Evolutionary conservation across 2,113 vertebrate species (phyloP).

Genomic region (Percina caprodes): DNA sequence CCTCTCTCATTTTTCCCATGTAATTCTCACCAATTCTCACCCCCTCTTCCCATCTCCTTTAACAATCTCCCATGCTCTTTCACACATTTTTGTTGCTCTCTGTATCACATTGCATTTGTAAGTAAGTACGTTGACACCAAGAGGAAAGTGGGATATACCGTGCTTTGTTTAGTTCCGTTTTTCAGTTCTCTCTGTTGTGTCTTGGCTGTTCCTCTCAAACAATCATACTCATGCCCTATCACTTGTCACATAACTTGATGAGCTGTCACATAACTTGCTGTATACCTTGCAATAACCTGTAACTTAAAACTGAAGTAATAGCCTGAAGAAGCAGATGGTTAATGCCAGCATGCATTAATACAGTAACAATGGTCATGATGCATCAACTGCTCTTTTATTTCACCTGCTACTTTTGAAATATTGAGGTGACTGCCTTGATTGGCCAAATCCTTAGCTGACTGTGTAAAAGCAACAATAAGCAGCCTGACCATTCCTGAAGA

Average conservation of each 20-base stretch:
- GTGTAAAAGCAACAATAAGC: background rate
- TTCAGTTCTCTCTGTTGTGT: no score
- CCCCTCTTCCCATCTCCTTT: constrained; percentile 45
- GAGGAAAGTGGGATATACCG: background rate
- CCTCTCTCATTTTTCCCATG: constrained; percentile 31
- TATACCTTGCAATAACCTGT: constrained; percentile 34
- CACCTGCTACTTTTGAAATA: background rate
- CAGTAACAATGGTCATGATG: background rate
- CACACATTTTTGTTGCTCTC: constrained; percentile 54
- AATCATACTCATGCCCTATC: background rate
- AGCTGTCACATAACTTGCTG: constrained; percentile 17
- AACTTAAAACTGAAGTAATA: constrained; percentile 18
- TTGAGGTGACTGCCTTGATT: background rate
- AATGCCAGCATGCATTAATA: background rate
- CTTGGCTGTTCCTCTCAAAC: background rate
- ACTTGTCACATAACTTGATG: constrained; percentile 33
- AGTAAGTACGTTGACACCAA: background rate
- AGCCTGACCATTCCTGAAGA: background rate
- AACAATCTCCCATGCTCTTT: constrained; percentile 38
- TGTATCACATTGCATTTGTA: background rate
- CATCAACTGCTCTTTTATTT: background rate
- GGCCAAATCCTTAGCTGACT: background rate
- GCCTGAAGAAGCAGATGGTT: constrained; percentile 14
- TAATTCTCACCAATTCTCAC: constrained; percentile 75
- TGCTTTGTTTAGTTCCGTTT: background rate